Evolutionary conservation across 2,797 vertebrate species (phyloP).

Genomic region (Garrulus glandarius): DNA sequence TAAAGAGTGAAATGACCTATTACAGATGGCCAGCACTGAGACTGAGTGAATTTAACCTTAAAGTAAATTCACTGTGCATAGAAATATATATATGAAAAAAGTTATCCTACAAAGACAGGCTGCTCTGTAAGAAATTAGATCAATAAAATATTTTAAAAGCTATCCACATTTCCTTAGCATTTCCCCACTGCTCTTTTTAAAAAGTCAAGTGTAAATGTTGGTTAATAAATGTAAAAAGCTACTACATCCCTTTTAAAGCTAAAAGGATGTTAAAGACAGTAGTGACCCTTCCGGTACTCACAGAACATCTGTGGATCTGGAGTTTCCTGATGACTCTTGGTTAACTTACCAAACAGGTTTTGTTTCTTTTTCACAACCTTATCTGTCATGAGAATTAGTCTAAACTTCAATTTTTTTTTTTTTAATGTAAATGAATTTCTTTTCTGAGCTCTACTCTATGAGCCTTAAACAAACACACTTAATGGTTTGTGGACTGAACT

Average conservation of each 20-base stretch:
- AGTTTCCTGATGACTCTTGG: conserved; percentile 13
- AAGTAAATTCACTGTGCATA: background rate
- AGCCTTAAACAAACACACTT: conserved; percentile 10
- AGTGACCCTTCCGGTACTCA: background rate
- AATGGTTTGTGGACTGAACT: background rate
- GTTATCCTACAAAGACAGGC: background rate
- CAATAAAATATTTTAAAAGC: background rate
- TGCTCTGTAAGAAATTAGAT: background rate
- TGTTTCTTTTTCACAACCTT: background rate
- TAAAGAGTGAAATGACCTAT: background rate
- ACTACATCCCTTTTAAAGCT: background rate
- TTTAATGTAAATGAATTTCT: background rate
- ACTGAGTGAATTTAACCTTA: background rate
- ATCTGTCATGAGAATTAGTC: background rate
- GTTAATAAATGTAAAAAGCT: background rate
- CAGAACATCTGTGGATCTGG: conserved; percentile 11
- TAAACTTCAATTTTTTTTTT: background rate
- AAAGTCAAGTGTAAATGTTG: background rate
- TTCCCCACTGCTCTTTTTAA: background rate
- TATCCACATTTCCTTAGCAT: background rate
- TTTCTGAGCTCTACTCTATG: background rate
- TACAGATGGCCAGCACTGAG: background rate
- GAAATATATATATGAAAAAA: background rate
- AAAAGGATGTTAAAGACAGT: background rate
- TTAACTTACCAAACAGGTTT: background rate